These are phyloP conservation scores for Dastarcus helophoroides DNA, from an alignment of 2,888 invertebrate species.

Conservation along the genomic window DNA sequence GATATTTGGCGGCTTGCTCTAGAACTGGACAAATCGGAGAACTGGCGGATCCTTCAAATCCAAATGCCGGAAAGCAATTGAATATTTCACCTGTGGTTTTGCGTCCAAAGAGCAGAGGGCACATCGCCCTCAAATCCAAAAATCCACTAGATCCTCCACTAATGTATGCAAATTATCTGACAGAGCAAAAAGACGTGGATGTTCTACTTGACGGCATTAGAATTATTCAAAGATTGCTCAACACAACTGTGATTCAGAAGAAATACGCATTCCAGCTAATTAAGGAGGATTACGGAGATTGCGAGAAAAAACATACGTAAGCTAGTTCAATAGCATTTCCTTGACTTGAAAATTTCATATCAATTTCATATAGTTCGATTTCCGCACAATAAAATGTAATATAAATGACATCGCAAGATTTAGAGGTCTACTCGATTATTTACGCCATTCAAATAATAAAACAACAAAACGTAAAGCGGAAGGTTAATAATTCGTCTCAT, in stretches of 20 bases:
- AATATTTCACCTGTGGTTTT: conserved; percentile 48
- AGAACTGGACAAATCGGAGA: conserved; percentile 40
- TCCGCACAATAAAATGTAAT: no score
- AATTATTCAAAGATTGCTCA: conserved; percentile 46
- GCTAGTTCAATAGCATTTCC: no score
- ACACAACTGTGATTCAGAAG: conserved; percentile 44
- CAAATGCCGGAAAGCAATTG: conserved; percentile 28
- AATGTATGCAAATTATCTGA: conserved; percentile 70
- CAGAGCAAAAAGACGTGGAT: conserved; percentile 51
- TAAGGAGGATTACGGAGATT: conserved; percentile 40
- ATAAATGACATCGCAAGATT: no score
- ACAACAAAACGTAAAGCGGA: no score
- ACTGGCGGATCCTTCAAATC: conserved; percentile 28
- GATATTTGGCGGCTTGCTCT: conserved; percentile 51
- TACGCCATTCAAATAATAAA: no score
- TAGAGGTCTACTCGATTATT: no score
- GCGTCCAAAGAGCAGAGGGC: conserved; percentile 56
- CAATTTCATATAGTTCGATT: no score
- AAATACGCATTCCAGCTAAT: conserved; percentile 47
- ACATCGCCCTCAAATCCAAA: conserved; percentile 48
- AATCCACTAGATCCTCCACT: conserved; percentile 59
- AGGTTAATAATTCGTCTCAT: no score
- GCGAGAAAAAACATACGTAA: conserved; percentile 32
- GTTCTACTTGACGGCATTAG: conserved; percentile 51
- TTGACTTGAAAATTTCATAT: no score